Evolutionary conservation across 2,113 vertebrate genomes (phyloP).

Genomic region (human (Homo sapiens)): DNA sequence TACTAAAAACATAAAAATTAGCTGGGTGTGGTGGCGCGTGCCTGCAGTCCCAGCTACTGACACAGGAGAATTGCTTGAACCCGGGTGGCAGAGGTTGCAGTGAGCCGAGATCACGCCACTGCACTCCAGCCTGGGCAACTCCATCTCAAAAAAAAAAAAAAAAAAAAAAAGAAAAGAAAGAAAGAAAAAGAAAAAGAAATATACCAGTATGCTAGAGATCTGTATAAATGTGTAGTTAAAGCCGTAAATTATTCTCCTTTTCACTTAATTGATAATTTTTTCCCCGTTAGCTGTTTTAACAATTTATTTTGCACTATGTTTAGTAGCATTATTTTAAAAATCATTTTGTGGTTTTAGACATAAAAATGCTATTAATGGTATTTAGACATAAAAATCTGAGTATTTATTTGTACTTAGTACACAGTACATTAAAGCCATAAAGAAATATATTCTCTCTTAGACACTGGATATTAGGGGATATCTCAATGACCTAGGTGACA

Average conservation of each 20-base stretch:
- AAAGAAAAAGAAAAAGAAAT: not conserved
- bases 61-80: no score
- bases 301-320: not conserved
- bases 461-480: not conserved
- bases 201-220: not conserved
- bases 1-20: no score
- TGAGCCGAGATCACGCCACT: no score
- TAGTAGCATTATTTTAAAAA: not conserved
- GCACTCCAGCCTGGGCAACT: no score
- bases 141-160: no score
- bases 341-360: not conserved
- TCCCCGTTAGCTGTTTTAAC: not conserved
- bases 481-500: not conserved
- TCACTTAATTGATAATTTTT: not conserved
- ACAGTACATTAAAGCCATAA: not conserved
- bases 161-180: no score
- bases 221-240: not conserved
- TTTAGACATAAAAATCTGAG: not conserved
- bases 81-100: no score
- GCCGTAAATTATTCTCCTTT: not conserved
- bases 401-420: not conserved
- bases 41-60: no score
- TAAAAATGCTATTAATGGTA: not conserved
- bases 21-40: no score
- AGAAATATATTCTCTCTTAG: not conserved